Percentiles rank a stretch among this genome's conserved stretches.
These are phyloP conservation scores for Cryptoblepharus egeriae DNA, from an alignment of 2,797 vertebrate genomes.

Conservation along the genomic window DNA sequence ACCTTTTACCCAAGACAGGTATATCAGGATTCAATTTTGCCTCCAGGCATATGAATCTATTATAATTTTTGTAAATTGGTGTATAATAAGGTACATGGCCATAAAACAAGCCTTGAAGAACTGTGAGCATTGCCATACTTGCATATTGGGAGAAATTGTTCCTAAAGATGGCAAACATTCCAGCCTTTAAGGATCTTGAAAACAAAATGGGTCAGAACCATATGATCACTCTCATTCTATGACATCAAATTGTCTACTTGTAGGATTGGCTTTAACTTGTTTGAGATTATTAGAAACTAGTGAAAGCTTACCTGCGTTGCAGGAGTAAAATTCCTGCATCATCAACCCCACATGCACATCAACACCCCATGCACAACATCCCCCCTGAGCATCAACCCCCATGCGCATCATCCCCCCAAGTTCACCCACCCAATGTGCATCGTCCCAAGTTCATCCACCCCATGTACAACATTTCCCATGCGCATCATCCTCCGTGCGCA, in stretches of 20 bases:
- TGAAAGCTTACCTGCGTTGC: too few relatives aligned
- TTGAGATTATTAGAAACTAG: too few relatives aligned
- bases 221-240: neutral
- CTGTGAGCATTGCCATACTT: accelerated
- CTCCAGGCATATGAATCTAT: neutral
- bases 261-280: neutral
- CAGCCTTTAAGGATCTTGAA: neutral
- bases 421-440: too few relatives aligned
- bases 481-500: too few relatives aligned
- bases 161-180: neutral
- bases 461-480: too few relatives aligned
- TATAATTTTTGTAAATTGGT: neutral
- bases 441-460: too few relatives aligned
- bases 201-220: neutral
- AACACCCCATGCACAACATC: too few relatives aligned
- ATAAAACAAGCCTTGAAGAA: neutral
- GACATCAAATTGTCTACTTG: neutral
- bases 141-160: neutral
- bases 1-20: neutral
- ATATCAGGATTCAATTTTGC: neutral
- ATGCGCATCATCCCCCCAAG: too few relatives aligned
- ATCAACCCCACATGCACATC: too few relatives aligned
- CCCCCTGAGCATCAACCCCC: too few relatives aligned
- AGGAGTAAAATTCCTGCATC: too few relatives aligned
- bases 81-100: too few relatives aligned